Base-by-base conservation (phyloP, 2,888 invertebrate species). In the Caenorhabditis becei region DNA sequence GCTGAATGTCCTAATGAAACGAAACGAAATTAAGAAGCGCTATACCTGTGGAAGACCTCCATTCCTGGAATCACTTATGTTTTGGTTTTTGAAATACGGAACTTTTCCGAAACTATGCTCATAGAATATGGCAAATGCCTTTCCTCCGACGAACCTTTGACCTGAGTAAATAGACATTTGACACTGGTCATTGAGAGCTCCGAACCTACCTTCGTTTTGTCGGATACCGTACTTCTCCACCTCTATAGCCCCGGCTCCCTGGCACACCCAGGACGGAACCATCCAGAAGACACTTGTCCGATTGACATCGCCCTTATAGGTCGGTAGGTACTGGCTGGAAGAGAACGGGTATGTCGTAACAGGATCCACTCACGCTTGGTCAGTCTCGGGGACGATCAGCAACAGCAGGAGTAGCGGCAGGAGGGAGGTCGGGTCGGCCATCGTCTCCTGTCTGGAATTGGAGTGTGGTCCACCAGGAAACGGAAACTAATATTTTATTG, bases 41-140 rank as follows among this genome's bases (percentile, higher is more conserved):
- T n/a, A n/a, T n/a, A 82, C 80, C 83, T 86, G 86, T 5, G 86
- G 86, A 8, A 86, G 70, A n/a, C 86, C 86, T 54, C 86, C 86
- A 37, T 85, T 83, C 47, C 74, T 54, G 14, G 80, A 77, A 18
- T 65, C 53, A 16, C 47, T 56, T 11, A 61, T 62, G 32, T 79
- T 77, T 23, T 77, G 65, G 1, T 35, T 58, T 26, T 78, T 61
- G 26, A 77, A 83, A 66, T 83, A 84, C n/a, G 86, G 83, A 24
- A 85, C 71, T 24, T 70, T 77, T 11, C 83, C 83, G 24, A 83
- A 84, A 20, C 62, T 70, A 59, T 77, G 74, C 79, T 83, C 81
- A 51, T 86, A 86, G 63, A 86, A 83, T 14, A 85, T 79, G 14
- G 83, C 84, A 26, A 86, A 80, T 24, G 47, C 61, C 24, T 80